Evolutionary conservation across 2,797 vertebrate species (phyloP).

Genomic region (Myotis pilosus): DNA sequence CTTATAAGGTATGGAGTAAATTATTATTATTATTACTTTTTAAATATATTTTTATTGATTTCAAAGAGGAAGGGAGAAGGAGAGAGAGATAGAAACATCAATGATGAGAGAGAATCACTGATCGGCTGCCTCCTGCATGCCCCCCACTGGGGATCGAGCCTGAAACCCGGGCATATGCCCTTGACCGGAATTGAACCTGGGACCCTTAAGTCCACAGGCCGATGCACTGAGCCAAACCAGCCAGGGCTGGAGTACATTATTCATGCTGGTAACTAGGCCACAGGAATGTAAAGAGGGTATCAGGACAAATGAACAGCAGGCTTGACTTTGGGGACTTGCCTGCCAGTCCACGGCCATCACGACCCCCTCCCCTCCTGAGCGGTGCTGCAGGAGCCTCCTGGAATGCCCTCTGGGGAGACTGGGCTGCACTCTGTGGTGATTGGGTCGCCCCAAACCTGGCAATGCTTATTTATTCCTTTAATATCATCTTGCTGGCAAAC

Average conservation of each 20-base stretch:
- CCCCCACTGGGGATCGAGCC: too few relatives aligned
- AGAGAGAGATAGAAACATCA: too few relatives aligned
- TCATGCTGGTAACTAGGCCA: neutral
- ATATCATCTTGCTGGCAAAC: neutral
- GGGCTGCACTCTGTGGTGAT: neutral
- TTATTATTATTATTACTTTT: neutral
- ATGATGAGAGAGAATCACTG: too few relatives aligned
- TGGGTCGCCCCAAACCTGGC: neutral
- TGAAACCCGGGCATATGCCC: too few relatives aligned
- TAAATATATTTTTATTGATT: too few relatives aligned
- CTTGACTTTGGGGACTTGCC: neutral
- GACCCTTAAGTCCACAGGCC: too few relatives aligned
- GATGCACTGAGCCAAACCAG: too few relatives aligned
- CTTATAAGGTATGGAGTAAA: neutral
- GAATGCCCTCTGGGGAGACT: neutral
- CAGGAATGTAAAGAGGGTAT: neutral
- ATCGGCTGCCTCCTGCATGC: too few relatives aligned
- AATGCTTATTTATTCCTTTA: slow-evolving; percentile 13
- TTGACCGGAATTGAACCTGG: too few relatives aligned
- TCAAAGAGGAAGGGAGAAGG: too few relatives aligned
- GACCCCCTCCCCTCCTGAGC: neutral
- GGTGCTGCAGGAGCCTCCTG: neutral
- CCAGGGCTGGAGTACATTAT: neutral
- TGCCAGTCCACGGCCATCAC: neutral
- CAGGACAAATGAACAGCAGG: neutral